Conservation (phyloP, 23 tunicate species). For the Styela plicata region DNA sequence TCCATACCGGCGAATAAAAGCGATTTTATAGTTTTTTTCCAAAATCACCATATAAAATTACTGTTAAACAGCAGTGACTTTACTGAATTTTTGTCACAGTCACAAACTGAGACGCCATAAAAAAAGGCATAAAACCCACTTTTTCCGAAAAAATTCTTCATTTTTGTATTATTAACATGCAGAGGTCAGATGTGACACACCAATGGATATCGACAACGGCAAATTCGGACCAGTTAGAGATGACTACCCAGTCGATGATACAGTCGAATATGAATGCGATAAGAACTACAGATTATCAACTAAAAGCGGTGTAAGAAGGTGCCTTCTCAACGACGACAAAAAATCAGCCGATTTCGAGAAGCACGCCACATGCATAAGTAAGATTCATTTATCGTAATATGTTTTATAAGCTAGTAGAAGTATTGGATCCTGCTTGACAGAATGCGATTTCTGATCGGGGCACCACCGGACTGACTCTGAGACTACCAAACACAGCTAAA, state of each 20-base stretch:
- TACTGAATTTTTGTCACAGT: too few species aligned
- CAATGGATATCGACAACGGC: not conserved
- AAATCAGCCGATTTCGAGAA: not conserved
- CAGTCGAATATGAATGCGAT: not conserved
- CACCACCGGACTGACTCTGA: too few species aligned
- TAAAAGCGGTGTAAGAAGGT: not conserved
- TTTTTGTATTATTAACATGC: not conserved
- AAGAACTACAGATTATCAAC: not conserved
- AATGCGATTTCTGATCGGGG: too few species aligned
- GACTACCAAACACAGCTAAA: too few species aligned
- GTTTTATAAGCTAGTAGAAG: not conserved
- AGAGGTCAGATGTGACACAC: not conserved
- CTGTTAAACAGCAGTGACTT: too few species aligned
- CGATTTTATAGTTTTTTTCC: too few species aligned
- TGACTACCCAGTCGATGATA: not conserved
- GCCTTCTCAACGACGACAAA: not conserved
- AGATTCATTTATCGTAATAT: not conserved
- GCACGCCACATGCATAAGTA: not conserved
- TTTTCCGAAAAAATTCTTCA: not conserved
- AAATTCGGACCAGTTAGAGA: not conserved
- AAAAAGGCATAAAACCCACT: too few species aligned
- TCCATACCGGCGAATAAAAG: too few species aligned
- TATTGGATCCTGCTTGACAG: too few species aligned
- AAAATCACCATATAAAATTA: too few species aligned
- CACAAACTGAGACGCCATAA: too few species aligned